phyloP scores from a whole-genome alignment of 2,888 invertebrate species.

The Onthophagus sagittarius region DNA sequence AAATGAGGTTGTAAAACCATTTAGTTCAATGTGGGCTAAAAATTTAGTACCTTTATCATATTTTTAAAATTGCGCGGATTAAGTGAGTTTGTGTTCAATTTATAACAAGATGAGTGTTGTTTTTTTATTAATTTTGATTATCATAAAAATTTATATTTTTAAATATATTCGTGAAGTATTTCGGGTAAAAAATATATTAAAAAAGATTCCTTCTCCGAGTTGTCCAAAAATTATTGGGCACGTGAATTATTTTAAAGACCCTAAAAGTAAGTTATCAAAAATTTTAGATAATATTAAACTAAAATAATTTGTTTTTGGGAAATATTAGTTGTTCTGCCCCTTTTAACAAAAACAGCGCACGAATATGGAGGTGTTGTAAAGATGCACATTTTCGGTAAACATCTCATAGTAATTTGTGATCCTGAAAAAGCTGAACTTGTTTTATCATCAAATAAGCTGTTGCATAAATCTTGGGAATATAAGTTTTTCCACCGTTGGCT shows the following conservation, averaged over 20 bases:
- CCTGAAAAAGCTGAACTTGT: constrained; percentile 32
- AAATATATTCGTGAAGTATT: neutral
- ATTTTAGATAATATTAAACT: neutral
- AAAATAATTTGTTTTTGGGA: neutral
- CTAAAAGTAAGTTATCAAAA: constrained; percentile 3
- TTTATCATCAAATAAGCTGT: constrained; percentile 32
- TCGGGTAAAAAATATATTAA: neutral
- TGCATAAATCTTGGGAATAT: constrained; percentile 37
- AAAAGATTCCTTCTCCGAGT: constrained; percentile 13
- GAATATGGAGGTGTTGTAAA: constrained; percentile 16
- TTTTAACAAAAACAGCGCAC: neutral
- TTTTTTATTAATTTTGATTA: neutral
- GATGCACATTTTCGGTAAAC: constrained; percentile 18
- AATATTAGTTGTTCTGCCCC: neutral
- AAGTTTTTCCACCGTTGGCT: constrained; percentile 37
- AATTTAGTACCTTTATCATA: too few species aligned
- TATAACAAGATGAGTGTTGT: neutral
- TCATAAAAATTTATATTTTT: neutral
- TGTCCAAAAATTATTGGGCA: constrained; percentile 13
- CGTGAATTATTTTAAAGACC: constrained; percentile 15
- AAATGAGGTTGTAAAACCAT: too few species aligned
- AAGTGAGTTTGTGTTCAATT: too few species aligned
- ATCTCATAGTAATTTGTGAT: constrained; percentile 22
- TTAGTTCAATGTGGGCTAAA: too few species aligned
- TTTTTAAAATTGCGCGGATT: too few species aligned